Percentiles rank a stretch among this genome's conserved stretches.
Conservation (phyloP, 37 sponge, comb jelly and placozoan species). For the Hexactinellida sp. region DNA sequence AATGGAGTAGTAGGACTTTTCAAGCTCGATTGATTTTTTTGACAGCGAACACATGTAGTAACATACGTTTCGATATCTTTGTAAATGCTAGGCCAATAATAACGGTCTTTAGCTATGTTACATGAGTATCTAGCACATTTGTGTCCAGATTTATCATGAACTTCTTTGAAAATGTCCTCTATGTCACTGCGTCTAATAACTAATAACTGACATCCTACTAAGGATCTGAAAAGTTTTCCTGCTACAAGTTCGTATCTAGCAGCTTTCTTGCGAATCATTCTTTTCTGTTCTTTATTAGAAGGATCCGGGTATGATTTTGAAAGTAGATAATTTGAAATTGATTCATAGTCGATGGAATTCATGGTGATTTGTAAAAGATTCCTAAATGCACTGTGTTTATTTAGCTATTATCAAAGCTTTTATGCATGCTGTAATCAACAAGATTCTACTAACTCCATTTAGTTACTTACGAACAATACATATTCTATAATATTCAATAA, state of each 20-base stretch:
- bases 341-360: not conserved
- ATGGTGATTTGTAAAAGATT: not conserved
- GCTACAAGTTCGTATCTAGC: not conserved
- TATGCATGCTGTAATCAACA: not conserved
- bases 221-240: not conserved
- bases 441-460: not conserved
- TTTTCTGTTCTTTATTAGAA: not conserved
- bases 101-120: not conserved
- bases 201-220: not conserved
- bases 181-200: not conserved
- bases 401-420: not conserved
- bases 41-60: not conserved
- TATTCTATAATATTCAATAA: not conserved
- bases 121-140: not conserved
- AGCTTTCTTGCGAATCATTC: not conserved
- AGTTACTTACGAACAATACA: not conserved
- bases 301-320: not conserved
- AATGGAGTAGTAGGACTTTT: not conserved
- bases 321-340: not conserved
- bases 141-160: not conserved
- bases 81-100: constrained; percentile 1
- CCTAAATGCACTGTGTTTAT: not conserved
- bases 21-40: not conserved
- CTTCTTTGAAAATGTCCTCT: not conserved
- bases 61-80: not conserved